phyloP scores from a whole-genome alignment of 2,888 invertebrate genomes.

The Conchocele bisecta region DNA sequence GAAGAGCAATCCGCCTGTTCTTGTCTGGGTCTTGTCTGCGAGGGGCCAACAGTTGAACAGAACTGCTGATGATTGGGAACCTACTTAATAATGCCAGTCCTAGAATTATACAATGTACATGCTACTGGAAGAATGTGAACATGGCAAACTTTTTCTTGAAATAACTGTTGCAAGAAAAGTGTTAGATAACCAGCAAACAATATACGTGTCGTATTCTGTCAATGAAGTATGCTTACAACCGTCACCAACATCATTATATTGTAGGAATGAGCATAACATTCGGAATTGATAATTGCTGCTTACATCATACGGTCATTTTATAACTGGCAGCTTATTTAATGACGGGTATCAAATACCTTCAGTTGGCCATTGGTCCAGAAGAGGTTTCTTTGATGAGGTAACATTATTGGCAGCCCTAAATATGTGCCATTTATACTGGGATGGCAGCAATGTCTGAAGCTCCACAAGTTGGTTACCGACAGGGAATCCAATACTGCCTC shows the following conservation, averaged over 20 bases:
- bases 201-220: no score
- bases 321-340: no score
- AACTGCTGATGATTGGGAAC: conserved; percentile 60
- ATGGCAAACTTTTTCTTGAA: neutral
- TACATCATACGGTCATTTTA: no score
- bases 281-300: no score
- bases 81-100: conserved; percentile 75
- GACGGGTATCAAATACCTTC: conserved; percentile 78
- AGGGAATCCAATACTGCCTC: conserved; percentile 45
- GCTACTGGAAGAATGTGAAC: neutral
- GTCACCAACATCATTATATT: no score
- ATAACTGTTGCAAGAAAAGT: neutral
- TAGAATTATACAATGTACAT: conserved; percentile 40
- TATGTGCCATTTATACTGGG: conserved; percentile 65
- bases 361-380: conserved; percentile 57
- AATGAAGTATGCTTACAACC: no score
- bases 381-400: conserved; percentile 40
- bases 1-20: conserved; percentile 71
- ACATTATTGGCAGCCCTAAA: conserved; percentile 65
- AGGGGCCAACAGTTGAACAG: conserved; percentile 55
- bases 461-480: conserved; percentile 66
- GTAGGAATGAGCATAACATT: no score
- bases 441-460: conserved; percentile 65
- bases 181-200: neutral
- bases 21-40: conserved; percentile 67